Evolutionary conservation across 2,113 vertebrate genomes (phyloP), one percentile per base, ranked within the genome.

Genomic region (Heptranchias perlo): DNA sequence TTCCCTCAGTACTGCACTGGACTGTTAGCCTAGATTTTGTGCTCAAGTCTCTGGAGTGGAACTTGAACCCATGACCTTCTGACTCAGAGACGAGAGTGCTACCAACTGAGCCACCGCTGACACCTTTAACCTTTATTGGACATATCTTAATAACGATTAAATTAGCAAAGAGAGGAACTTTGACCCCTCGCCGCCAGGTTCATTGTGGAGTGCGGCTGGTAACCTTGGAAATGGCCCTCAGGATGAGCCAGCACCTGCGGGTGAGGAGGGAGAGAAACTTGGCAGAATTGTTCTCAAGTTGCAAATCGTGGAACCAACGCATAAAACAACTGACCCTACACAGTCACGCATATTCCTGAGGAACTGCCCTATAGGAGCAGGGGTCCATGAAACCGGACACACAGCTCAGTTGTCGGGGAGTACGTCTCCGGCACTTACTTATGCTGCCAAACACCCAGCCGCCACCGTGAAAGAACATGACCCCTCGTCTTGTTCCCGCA

Each of bases 391-490:
- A 76, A 31, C 35, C 28, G 10, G 69, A 10, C 69, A 76, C 28
- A 2, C 11, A 44, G 16, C 4, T 18, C 8, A 2, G 31, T 61
- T 35, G 0, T 6, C 2, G 14, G 89, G 28, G 54, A 76, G 25
- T 65, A 18, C 0, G 16, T 6, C 47, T n/a, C 18, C 35, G 13
- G 25, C 11, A 86, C 98, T 98, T 98, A 99, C 98, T 98, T 76
- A 99, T 96, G 87, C 97, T 98, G 52, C 99, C 98, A 35, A 97
- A 0, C 95, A 98, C 73, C 96, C 96, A 97, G 91, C 98, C 98
- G 62, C 98, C 98, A 44, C 98, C 98, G 0, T 99, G 98, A 97
- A 98, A 98, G 96, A 98, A 98, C 54, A 99, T 11, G 4, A 99
- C 96, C 49, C 98, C 98, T 96, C 97, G 97, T 96, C 97, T 98